Percentiles rank a stretch among this genome's conserved stretches.
phyloP scores from a whole-genome alignment of 1,140 invertebrate genomes.

The Lepidostoma basale region DNA sequence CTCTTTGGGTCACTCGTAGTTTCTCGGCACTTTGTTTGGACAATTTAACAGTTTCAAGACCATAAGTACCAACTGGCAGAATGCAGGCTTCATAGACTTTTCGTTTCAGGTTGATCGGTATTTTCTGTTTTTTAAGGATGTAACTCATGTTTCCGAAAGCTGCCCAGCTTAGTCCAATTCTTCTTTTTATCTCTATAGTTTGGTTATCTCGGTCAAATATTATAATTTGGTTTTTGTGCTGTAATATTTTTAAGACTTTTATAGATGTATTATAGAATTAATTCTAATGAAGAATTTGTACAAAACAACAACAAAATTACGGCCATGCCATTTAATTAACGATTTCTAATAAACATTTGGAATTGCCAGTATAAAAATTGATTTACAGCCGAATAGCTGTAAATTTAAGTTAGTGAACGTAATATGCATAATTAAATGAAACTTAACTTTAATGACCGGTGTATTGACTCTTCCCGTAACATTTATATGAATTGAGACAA shows the following conservation, averaged over 20 bases:
- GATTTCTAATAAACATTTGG: constrained; percentile 19
- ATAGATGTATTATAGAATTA: constrained; percentile 1
- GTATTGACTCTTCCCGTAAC: constrained; percentile 9
- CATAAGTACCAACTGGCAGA: no score
- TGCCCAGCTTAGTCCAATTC: no score
- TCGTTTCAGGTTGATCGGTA: no score
- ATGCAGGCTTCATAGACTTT: no score
- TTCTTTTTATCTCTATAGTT: no score
- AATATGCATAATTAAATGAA: constrained; percentile 19
- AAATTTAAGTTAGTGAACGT: constrained; percentile 9
- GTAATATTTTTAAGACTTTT: background rate
- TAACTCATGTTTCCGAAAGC: no score
- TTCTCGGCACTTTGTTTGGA: no score
- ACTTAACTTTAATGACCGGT: constrained; percentile 22
- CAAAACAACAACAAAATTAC: background rate
- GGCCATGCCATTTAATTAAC: constrained; percentile 3
- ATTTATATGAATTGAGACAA: constrained; percentile 21
- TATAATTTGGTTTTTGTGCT: no score
- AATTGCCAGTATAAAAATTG: constrained; percentile 12
- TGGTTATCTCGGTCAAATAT: no score
- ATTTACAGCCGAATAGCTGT: constrained; percentile 5
- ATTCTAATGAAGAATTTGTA: background rate
- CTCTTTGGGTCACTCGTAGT: no score
- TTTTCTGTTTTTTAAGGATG: no score
- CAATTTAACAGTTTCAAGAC: no score